These are phyloP conservation scores for Australoheros facetus DNA, from an alignment of 2,797 vertebrate genomes.

Conservation along the genomic window DNA sequence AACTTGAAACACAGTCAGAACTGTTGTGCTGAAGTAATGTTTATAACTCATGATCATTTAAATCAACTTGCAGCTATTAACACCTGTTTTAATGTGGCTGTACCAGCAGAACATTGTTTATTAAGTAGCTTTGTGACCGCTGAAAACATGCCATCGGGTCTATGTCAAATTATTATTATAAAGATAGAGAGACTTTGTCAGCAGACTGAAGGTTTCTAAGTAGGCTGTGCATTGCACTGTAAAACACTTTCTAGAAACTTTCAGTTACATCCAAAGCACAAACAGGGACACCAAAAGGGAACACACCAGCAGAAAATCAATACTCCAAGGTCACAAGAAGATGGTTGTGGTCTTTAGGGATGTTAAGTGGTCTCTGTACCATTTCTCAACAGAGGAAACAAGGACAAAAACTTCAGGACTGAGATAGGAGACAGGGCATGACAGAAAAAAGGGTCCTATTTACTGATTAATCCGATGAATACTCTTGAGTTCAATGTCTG, in stretches of 20 bases:
- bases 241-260: background rate
- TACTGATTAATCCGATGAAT: background rate
- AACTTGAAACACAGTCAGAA: background rate
- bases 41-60: background rate
- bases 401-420: accelerated
- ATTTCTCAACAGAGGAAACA: background rate
- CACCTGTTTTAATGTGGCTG: background rate
- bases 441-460: background rate
- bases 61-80: background rate
- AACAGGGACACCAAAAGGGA: background rate
- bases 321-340: background rate
- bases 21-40: background rate
- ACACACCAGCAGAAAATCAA: background rate
- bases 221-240: background rate
- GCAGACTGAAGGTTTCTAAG: background rate
- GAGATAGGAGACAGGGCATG: background rate
- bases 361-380: background rate
- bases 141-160: background rate
- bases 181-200: background rate
- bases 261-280: background rate
- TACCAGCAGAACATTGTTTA: background rate
- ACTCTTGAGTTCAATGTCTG: background rate
- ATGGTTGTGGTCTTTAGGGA: background rate
- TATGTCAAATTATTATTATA: background rate
- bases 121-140: background rate